Percentiles rank a stretch among this genome's conserved stretches.
Evolutionary conservation across 1,140 invertebrate genomes (phyloP).

Genomic region (Scaptomyza montana): DNA sequence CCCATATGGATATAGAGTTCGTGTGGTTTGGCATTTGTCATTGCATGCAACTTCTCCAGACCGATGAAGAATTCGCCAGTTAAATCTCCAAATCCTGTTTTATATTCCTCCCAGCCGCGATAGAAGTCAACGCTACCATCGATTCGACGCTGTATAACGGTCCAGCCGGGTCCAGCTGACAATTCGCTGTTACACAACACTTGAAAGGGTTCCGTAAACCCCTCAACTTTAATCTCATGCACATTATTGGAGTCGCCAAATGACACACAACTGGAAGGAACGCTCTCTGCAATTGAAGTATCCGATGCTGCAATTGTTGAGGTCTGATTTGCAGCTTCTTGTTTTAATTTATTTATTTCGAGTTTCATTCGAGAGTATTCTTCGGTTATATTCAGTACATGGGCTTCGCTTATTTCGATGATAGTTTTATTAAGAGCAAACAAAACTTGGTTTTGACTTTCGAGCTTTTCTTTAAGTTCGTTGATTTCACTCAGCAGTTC

Average conservation of each 20-base stretch:
- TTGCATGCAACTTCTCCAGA: conserved; percentile 17
- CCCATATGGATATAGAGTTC: conserved; percentile 10
- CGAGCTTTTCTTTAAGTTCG: no score
- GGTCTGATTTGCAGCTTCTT: no score
- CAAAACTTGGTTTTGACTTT: no score
- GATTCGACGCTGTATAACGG: conserved; percentile 30
- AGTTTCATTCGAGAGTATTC: no score
- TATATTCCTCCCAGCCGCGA: conserved; percentile 28
- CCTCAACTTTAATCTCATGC: conserved; percentile 12
- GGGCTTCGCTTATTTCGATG: no score
- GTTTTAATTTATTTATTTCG: no score
- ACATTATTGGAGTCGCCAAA: conserved; percentile 13
- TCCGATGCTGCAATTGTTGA: no score
- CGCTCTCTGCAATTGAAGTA: background rate
- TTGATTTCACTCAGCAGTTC: no score
- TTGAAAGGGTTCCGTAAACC: background rate
- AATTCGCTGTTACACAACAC: conserved; percentile 16
- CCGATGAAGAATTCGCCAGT: conserved; percentile 25
- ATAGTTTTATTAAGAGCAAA: no score
- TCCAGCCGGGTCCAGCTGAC: conserved; percentile 20
- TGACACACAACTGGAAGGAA: conserved; percentile 4
- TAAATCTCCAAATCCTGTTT: conserved; percentile 9
- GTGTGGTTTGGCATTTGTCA: conserved; percentile 7
- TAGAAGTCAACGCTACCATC: conserved; percentile 24
- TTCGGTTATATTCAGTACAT: no score